Conservation (phyloP, 2,113 vertebrate genomes). For the Telmatochromis bifrenatus region DNA sequence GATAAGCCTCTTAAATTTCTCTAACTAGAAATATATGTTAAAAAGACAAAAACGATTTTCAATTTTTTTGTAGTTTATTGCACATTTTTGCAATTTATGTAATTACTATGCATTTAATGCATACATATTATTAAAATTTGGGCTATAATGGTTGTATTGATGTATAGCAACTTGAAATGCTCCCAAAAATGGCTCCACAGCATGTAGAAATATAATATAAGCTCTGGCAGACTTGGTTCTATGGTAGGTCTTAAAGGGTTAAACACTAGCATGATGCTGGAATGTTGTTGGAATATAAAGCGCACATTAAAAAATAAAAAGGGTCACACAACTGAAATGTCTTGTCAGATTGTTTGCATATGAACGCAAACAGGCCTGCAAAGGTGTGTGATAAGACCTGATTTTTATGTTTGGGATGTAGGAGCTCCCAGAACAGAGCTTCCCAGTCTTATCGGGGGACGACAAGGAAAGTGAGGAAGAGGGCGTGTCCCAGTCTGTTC, state of each 20-base stretch:
- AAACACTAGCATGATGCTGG: background rate
- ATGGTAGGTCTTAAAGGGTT: too few relatives aligned
- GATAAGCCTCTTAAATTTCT: too few relatives aligned
- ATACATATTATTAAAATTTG: fast-evolving
- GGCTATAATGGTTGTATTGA: too few relatives aligned
- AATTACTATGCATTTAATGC: too few relatives aligned
- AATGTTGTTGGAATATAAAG: fast-evolving
- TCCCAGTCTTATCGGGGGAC: constrained; percentile 64
- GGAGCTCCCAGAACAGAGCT: constrained; percentile 79
- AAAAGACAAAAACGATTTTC: too few relatives aligned
- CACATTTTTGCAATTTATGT: too few relatives aligned
- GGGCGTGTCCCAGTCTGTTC: constrained; percentile 77
- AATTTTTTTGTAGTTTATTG: too few relatives aligned
- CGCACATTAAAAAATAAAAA: background rate
- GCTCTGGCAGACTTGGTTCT: too few relatives aligned
- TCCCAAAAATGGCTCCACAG: fast-evolving
- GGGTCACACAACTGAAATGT: background rate
- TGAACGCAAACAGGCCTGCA: background rate
- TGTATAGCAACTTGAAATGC: too few relatives aligned
- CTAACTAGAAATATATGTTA: too few relatives aligned
- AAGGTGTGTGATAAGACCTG: background rate
- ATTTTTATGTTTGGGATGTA: constrained; percentile 24
- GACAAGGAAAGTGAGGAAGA: constrained; percentile 68
- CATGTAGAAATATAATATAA: too few relatives aligned
- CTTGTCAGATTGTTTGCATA: background rate